Evolutionary conservation across 1,140 invertebrate genomes (phyloP).

Genomic region (Hypothenemus hampei): DNA sequence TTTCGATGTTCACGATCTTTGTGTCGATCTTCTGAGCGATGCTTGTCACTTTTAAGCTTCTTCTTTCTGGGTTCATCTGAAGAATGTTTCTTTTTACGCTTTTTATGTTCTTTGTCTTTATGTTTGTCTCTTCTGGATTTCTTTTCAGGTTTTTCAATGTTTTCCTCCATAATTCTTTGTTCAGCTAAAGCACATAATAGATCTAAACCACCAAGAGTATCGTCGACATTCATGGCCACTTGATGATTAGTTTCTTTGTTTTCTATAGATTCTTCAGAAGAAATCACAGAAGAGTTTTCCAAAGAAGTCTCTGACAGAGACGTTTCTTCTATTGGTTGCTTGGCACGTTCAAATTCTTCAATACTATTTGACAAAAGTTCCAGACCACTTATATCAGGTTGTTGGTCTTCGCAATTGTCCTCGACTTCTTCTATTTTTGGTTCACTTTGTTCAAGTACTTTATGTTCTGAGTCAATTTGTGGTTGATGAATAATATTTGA

Average conservation of each 20-base stretch:
- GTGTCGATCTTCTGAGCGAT: conserved; percentile 17
- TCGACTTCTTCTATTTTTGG: not conserved
- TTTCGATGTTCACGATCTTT: conserved; percentile 29
- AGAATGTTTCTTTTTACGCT: conserved; percentile 38
- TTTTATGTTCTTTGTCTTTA: conserved; percentile 31
- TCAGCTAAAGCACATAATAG: conserved; percentile 80
- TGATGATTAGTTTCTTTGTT: too few relatives aligned
- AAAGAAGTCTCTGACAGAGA: conserved; percentile 33
- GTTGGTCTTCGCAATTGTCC: not conserved
- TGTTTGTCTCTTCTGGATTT: conserved; percentile 26
- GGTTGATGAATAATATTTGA: not conserved
- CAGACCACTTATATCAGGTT: conserved; percentile 67
- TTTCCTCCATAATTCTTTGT: conserved; percentile 75
- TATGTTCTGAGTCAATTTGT: not conserved
- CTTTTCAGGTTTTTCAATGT: conserved; percentile 45
- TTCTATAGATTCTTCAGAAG: too few relatives aligned
- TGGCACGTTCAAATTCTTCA: conserved; percentile 58
- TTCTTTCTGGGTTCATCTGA: conserved; percentile 36
- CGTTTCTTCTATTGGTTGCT: conserved; percentile 11
- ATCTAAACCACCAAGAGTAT: conserved; percentile 65
- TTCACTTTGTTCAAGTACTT: conserved; percentile 1
- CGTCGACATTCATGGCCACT: conserved; percentile 35
- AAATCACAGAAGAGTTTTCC: not conserved
- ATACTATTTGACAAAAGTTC: conserved; percentile 79
- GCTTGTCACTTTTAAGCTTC: conserved; percentile 33